These are phyloP conservation scores for Chiroxiphia lanceolata DNA, from an alignment of 2,797 vertebrate species.

Conservation along the genomic window DNA sequence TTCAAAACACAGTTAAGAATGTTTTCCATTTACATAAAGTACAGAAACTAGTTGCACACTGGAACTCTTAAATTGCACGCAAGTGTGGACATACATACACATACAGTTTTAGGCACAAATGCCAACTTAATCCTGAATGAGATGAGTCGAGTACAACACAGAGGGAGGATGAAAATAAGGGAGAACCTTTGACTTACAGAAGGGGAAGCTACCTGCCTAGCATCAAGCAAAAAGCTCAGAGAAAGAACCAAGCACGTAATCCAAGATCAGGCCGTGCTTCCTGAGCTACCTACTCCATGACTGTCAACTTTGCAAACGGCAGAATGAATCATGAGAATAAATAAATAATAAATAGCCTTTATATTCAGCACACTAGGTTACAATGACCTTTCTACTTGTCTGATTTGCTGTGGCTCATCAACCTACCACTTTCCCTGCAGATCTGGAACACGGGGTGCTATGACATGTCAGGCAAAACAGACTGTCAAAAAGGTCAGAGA, in stretches of 20 bases:
- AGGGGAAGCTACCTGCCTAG: background rate
- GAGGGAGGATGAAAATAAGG: background rate
- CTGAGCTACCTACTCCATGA: background rate
- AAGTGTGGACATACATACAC: background rate
- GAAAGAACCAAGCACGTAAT: background rate
- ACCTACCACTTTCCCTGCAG: background rate
- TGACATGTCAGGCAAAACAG: conserved; percentile 6
- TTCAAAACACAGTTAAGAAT: background rate
- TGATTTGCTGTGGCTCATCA: background rate
- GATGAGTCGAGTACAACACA: background rate
- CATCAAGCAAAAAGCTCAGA: background rate
- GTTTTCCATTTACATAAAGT: background rate
- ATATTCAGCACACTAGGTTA: background rate
- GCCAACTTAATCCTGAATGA: background rate
- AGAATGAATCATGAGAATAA: background rate
- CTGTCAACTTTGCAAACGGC: background rate
- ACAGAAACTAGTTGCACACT: background rate
- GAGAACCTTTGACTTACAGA: background rate
- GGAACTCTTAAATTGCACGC: background rate
- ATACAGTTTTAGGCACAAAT: background rate
- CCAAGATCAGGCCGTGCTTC: background rate
- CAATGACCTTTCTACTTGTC: background rate
- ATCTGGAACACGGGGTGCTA: background rate
- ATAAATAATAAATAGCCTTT: background rate
- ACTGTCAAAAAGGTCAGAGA: conserved; percentile 24